These are phyloP conservation scores for Tychaedon coryphoeus DNA, from an alignment of 2,113 vertebrate species.

Conservation along the genomic window DNA sequence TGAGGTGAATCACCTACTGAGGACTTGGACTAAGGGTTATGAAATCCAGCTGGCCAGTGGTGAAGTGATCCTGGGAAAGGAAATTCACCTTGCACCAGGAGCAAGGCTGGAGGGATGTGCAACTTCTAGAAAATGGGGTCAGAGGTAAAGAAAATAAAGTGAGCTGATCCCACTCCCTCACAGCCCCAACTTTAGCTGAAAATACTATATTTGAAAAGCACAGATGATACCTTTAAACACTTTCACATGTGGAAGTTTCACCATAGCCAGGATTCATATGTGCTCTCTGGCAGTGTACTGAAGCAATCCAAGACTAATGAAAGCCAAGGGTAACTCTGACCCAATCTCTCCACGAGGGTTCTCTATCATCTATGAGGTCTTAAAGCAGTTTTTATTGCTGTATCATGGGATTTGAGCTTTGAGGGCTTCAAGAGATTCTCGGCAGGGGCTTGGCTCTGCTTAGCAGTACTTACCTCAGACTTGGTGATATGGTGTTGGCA, in stretches of 20 bases:
- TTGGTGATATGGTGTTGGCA: neutral
- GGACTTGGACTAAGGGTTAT: neutral
- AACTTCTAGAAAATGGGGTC: neutral
- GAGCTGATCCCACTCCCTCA: neutral
- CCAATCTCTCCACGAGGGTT: neutral
- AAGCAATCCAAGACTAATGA: neutral
- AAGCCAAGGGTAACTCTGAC: neutral
- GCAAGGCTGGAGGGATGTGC: neutral
- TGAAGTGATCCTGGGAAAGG: neutral
- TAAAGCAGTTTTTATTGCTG: conserved; percentile 13
- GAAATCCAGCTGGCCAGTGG: neutral
- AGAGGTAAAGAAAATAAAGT: neutral
- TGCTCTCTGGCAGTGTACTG: neutral
- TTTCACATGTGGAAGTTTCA: conserved; percentile 4
- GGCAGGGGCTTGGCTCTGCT: neutral
- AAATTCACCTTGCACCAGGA: neutral
- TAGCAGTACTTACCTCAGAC: neutral
- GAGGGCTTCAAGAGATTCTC: neutral
- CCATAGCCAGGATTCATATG: neutral
- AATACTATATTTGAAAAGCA: neutral
- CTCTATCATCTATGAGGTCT: neutral
- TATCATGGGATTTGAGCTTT: conserved; percentile 2
- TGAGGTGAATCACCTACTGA: neutral
- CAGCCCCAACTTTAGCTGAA: neutral
- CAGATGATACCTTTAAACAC: neutral